Evolutionary conservation across 1,140 invertebrate species (phyloP).

Genomic region (Polypedilum vanderplanki): DNA sequence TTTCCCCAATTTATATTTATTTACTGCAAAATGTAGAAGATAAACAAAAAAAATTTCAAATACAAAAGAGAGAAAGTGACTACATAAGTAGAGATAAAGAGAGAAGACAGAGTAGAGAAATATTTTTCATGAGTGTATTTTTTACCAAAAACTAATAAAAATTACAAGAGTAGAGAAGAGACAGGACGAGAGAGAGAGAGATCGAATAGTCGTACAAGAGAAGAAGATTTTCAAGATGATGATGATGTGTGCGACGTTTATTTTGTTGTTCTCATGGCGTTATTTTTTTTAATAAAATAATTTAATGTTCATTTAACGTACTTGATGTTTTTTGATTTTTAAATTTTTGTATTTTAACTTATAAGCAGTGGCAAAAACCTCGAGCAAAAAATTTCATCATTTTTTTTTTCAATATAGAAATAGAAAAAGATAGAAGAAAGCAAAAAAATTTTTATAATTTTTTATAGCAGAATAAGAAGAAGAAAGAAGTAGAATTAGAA

Average conservation of each 20-base stretch:
- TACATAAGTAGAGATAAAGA: too few relatives aligned
- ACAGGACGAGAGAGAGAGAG: constrained; percentile 30
- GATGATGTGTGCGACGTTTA: constrained; percentile 32
- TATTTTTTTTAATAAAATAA: not conserved
- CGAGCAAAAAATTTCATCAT: constrained; percentile 29
- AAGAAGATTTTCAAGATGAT: constrained; percentile 31
- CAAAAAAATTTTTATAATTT: not conserved
- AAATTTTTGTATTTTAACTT: not conserved
- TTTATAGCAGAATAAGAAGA: not conserved
- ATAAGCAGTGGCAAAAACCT: not conserved
- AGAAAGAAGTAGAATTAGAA: not conserved
- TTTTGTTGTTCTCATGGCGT: constrained; percentile 5
- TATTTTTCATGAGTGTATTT: too few relatives aligned
- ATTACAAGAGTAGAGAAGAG: not conserved
- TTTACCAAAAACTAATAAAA: too few relatives aligned
- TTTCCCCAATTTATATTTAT: too few relatives aligned
- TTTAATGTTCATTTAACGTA: not conserved
- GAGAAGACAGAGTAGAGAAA: too few relatives aligned
- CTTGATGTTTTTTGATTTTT: constrained; percentile 8
- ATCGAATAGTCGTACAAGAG: constrained; percentile 24
- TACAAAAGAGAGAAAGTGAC: too few relatives aligned
- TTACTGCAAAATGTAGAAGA: too few relatives aligned
- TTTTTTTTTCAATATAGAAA: constrained; percentile 30
- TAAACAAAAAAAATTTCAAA: too few relatives aligned
- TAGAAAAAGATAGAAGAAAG: constrained; percentile 28